phyloP scores from a whole-genome alignment of 2,797 vertebrate genomes.

The Fundulus diaphanus region DNA sequence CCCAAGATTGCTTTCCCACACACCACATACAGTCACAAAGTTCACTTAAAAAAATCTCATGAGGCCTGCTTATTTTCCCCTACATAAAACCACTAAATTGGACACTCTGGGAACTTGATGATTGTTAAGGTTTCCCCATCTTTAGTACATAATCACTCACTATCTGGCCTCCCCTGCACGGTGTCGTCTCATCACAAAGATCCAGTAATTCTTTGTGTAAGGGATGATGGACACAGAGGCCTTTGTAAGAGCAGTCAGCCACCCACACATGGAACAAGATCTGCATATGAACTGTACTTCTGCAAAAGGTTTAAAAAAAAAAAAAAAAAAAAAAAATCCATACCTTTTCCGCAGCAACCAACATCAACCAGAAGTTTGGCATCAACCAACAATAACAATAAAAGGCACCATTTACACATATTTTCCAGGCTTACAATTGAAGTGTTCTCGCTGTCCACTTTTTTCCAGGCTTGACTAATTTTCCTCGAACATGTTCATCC shows the following conservation, averaged over 20 bases:
- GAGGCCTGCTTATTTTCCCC: conserved; percentile 26
- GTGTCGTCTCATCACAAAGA: conserved; percentile 62
- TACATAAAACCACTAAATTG: conserved; percentile 35
- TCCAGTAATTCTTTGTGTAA: conserved; percentile 60
- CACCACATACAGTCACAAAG: conserved; percentile 63
- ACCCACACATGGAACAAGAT: conserved; percentile 63
- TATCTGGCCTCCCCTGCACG: conserved; percentile 40
- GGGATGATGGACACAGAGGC: conserved; percentile 69
- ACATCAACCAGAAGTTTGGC: background rate
- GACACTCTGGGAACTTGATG: conserved; percentile 47
- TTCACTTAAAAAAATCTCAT: conserved; percentile 43
- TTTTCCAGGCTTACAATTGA: conserved; percentile 4
- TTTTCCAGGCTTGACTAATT: conserved; percentile 5
- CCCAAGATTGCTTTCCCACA: conserved; percentile 66
- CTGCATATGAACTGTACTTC: conserved; percentile 8
- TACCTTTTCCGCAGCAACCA: background rate
- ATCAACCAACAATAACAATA: conserved; percentile 8
- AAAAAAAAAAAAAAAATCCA: conserved; percentile 2
- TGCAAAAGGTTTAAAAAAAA: conserved; percentile 4
- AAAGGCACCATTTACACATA: background rate
- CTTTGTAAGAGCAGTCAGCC: conserved; percentile 71
- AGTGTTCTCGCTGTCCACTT: background rate
- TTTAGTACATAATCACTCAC: conserved; percentile 17
- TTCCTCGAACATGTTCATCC: background rate
- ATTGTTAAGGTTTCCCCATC: conserved; percentile 40